phyloP scores from a whole-genome alignment of 2,797 vertebrate species.

The Pogonophryne albipinna region DNA sequence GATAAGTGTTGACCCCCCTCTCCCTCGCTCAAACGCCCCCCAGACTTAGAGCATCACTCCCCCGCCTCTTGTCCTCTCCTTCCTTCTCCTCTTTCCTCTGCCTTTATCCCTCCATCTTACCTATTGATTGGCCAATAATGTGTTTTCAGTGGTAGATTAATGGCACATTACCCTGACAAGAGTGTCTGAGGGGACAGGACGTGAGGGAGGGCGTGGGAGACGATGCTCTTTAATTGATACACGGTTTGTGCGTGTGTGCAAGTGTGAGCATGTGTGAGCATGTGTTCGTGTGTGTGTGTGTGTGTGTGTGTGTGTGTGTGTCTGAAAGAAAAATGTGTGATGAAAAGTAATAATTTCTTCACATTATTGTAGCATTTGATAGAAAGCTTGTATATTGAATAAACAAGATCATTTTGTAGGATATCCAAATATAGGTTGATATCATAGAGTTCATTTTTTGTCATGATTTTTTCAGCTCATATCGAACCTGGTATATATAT shows the following conservation, averaged over 20 bases:
- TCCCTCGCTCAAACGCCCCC: slow-evolving; percentile 47
- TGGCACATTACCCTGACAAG: slow-evolving; percentile 84
- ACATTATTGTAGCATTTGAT: background rate
- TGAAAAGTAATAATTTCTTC: background rate
- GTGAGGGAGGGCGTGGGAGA: slow-evolving; percentile 71
- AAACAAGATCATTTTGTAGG: background rate
- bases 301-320: background rate
- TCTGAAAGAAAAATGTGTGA: background rate
- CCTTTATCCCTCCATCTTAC: slow-evolving; percentile 68
- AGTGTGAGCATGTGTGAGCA: slow-evolving; percentile 1
- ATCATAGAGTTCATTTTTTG: too few relatives aligned
- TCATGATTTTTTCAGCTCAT: background rate
- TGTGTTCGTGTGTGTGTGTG: too few relatives aligned
- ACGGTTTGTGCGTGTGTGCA: slow-evolving; percentile 21
- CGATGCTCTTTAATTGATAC: slow-evolving; percentile 78
- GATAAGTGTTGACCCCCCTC: slow-evolving; percentile 69
- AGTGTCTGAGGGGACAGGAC: slow-evolving; percentile 80
- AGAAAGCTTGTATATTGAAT: background rate
- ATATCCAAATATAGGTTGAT: too few relatives aligned
- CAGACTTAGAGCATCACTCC: slow-evolving; percentile 62
- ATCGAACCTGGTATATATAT: background rate
- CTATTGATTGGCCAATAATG: slow-evolving; percentile 85
- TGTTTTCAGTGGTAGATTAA: slow-evolving; percentile 84
- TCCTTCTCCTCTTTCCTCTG: slow-evolving; percentile 77
- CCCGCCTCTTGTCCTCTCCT: slow-evolving; percentile 60